Evolutionary conservation across 2,888 invertebrate species (phyloP).

Genomic region (Willowsia nigromaculata): DNA sequence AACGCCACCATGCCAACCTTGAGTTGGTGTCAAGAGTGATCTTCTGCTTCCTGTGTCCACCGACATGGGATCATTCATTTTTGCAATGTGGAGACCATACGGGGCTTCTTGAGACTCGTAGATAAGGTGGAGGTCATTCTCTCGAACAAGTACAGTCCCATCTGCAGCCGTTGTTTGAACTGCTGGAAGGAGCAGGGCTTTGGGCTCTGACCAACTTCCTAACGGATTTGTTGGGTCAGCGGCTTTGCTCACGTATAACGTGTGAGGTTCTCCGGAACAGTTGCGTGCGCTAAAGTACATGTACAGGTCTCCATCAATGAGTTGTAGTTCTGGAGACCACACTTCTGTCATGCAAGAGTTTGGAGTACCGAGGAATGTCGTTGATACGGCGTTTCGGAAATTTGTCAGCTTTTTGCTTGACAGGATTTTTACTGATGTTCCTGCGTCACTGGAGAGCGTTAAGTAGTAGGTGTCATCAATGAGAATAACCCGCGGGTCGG

Average conservation of each 20-base stretch:
- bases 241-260: conserved; percentile 55
- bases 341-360: neutral
- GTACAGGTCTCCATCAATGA: conserved; percentile 36
- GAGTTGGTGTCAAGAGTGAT: neutral
- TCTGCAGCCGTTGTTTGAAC: neutral
- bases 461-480: conserved; percentile 26
- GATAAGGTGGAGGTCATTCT: conserved; percentile 54
- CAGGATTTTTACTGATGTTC: neutral
- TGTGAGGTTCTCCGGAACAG: neutral
- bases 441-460: neutral
- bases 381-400: conserved; percentile 41
- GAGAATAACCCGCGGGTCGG: conserved; percentile 8
- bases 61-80: conserved; percentile 37
- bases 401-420: conserved; percentile 36
- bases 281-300: conserved; percentile 16
- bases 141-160: conserved; percentile 38
- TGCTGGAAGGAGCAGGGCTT: conserved; percentile 23
- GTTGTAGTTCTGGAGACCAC: conserved; percentile 41
- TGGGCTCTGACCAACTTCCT: conserved; percentile 24
- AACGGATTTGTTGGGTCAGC: conserved; percentile 38
- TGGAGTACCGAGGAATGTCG: neutral
- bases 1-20: conserved; percentile 34
- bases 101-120: conserved; percentile 34
- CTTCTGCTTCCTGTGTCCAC: neutral
- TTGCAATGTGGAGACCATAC: conserved; percentile 44